Evolutionary conservation across 2,797 vertebrate species (phyloP).

Genomic region (Chaetophractus vellerosus): DNA sequence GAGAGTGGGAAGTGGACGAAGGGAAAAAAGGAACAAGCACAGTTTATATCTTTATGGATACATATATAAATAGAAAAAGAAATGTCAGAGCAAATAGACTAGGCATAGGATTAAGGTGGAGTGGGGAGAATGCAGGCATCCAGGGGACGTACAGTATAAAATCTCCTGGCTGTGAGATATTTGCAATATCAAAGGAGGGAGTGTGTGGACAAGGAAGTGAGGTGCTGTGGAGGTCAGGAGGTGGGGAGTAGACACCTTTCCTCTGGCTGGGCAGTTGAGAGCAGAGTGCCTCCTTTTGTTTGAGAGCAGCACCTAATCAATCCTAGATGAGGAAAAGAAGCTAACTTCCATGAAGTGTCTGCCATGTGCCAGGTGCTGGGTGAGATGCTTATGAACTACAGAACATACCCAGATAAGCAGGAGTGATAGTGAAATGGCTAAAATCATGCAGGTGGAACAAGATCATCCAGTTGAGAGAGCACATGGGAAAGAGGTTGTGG

Average conservation of each 20-base stretch:
- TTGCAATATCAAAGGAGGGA: background rate
- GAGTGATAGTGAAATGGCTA: background rate
- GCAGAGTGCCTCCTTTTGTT: too few relatives aligned
- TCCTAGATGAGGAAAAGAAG: background rate
- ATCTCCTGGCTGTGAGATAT: background rate
- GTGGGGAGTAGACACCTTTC: background rate
- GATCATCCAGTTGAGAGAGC: background rate
- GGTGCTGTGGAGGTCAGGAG: rapidly evolving
- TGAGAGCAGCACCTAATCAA: rapidly evolving
- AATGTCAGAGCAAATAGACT: background rate
- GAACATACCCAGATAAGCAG: background rate
- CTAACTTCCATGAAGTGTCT: rapidly evolving
- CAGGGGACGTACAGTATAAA: background rate
- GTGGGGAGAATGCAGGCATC: background rate
- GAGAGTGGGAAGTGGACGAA: background rate
- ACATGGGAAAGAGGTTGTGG: background rate
- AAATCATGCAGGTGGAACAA: too few relatives aligned
- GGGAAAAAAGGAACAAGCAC: background rate
- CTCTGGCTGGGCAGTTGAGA: rapidly evolving
- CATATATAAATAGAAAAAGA: background rate
- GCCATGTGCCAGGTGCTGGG: too few relatives aligned
- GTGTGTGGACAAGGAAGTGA: background rate
- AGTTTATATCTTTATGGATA: background rate
- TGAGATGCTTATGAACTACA: rapidly evolving
- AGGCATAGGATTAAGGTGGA: background rate